These are phyloP conservation scores for Heliconius ismenius DNA, from an alignment of 2,888 invertebrate genomes.

Conservation along the genomic window DNA sequence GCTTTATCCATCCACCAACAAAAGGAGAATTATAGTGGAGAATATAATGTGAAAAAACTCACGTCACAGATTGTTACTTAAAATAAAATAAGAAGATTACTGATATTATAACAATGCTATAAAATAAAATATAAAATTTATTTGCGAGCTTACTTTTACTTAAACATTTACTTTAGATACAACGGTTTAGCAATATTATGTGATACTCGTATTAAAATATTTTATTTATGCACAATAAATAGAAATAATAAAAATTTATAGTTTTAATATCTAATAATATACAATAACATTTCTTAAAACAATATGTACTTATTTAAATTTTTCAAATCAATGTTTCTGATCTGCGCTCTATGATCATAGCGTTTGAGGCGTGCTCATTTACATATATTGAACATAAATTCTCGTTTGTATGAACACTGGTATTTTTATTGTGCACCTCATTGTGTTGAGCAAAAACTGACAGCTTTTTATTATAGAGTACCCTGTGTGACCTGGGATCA, in stretches of 20 bases:
- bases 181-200: too few species aligned
- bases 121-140: too few species aligned
- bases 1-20: not conserved
- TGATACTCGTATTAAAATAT: not conserved
- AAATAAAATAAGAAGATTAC: not conserved
- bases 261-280: too few species aligned
- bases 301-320: not conserved
- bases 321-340: slow-evolving; percentile 21
- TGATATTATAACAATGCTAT: too few species aligned
- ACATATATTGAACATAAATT: slow-evolving; percentile 78
- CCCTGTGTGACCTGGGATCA: slow-evolving; percentile 66
- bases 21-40: not conserved
- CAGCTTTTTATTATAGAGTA: slow-evolving; percentile 67
- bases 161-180: too few species aligned
- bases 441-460: slow-evolving; percentile 69
- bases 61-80: not conserved
- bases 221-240: not conserved
- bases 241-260: not conserved
- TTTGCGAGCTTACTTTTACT: too few species aligned
- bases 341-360: slow-evolving; percentile 42
- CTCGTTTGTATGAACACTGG: slow-evolving; percentile 81
- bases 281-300: not conserved
- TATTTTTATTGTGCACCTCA: slow-evolving; percentile 79
- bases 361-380: slow-evolving; percentile 69
- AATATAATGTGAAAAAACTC: not conserved